Base-by-base conservation (phyloP, 2,888 invertebrate genomes). In the Pteria penguin region DNA sequence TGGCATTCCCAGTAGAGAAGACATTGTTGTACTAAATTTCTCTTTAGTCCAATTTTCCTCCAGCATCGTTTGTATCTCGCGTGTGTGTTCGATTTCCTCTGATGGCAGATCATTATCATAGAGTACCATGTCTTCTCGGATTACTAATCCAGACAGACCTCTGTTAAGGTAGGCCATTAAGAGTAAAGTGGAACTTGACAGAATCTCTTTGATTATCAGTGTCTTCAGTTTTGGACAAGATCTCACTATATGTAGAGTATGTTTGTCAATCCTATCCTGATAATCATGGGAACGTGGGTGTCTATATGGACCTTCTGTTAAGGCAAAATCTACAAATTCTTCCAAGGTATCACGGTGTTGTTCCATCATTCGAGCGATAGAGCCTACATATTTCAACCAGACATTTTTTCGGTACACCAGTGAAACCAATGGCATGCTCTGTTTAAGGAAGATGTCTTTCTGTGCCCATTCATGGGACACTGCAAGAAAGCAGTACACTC, bases 391-490 rank as follows among this genome's bases (percentile, higher is more conserved):
- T 26, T 81, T 73, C 14, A 84, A 67, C 62, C 75, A 77, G 27
- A 74, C 55, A 33, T 75, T 77, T 33, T 82, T 82, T 18, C 71
- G 62, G 33, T 80, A 82, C 32, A 78, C 77, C 4, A 84, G 67
- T 5, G 79, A 75, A 29, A 70, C 58, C n/a, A 85, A 74, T 2
- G 83, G 85, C 71, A 84, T 80, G 11, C 71, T 76, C 4, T 76
- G 71, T 57, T 84, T 84, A 11, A 84, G 52, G 27, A 84, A 75
- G 3, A 81, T 63, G 32, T 82, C 82, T 57, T 82, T 79, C 31
- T 85, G 80, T 22, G 83, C 75, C 82, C 82, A 85, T 67, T 81
- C 79, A 61, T 81, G 80, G 14, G 73, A 58, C 1, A 76, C 69
- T 31, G 81, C 80, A 62, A 84, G 72, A 55, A 78, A 77, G 61